These are phyloP conservation scores for Phaenicophaeus curvirostris DNA, from an alignment of 2,797 vertebrate species.

Conservation along the genomic window DNA sequence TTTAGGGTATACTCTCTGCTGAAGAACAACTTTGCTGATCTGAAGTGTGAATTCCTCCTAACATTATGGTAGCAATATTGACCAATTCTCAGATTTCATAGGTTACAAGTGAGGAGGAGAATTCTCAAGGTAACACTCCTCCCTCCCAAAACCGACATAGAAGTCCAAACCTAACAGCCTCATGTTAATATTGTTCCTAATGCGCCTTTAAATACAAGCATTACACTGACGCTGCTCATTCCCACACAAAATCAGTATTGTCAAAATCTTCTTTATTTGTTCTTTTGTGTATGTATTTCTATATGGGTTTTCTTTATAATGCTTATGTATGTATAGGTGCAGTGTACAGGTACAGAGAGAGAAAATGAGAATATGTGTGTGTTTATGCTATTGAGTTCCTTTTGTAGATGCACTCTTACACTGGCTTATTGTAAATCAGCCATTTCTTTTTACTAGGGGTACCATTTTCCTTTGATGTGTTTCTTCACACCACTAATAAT, in stretches of 20 bases:
- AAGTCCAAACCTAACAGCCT: neutral
- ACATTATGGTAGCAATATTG: neutral
- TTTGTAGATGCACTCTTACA: neutral
- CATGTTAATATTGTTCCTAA: neutral
- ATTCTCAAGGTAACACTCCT: neutral
- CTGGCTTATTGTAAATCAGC: neutral
- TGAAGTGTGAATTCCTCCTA: neutral
- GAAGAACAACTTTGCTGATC: neutral
- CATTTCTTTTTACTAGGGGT: neutral
- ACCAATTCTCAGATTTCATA: neutral
- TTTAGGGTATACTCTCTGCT: neutral
- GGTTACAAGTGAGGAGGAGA: neutral
- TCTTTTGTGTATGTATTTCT: neutral
- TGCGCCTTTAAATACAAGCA: neutral
- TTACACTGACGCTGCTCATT: neutral
- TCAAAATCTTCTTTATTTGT: neutral
- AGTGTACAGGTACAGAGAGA: neutral
- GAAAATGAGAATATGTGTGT: neutral
- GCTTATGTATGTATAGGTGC: neutral
- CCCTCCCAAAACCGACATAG: too few species aligned
- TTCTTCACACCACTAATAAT: neutral
- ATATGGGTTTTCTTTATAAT: neutral
- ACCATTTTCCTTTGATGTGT: neutral
- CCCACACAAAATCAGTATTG: rapidly evolving
- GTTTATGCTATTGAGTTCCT: neutral